Evolutionary conservation across 2,888 invertebrate species (phyloP).

Genomic region (Calliopum simillimum): DNA sequence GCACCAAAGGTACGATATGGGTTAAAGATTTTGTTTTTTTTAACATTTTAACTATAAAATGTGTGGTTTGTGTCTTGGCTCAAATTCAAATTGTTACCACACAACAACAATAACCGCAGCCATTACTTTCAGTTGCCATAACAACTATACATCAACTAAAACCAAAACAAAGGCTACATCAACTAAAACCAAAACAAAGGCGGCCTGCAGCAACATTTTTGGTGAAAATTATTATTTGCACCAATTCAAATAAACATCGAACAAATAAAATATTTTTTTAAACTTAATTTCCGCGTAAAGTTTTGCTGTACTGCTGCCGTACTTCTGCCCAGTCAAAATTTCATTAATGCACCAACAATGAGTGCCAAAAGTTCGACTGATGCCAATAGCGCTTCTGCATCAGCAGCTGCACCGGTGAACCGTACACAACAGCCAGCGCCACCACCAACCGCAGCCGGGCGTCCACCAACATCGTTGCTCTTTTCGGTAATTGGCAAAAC

Average conservation of each 20-base stretch:
- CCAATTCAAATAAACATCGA: too few relatives aligned
- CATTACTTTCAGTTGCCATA: not conserved
- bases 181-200: not conserved
- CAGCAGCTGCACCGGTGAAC: conserved; percentile 39
- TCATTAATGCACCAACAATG: conserved; percentile 45
- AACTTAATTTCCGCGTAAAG: too few relatives aligned
- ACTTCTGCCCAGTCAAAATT: conserved; percentile 29
- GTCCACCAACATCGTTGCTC: conserved; percentile 59
- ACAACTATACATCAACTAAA: not conserved
- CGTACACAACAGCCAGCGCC: conserved; percentile 53
- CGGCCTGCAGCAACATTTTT: not conserved
- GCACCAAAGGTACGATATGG: too few relatives aligned
- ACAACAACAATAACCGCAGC: too few relatives aligned
- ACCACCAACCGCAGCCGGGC: conserved; percentile 59
- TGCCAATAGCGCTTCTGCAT: conserved; percentile 38
- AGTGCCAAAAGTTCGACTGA: conserved; percentile 45
- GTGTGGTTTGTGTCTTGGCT: too few relatives aligned
- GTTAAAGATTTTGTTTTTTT: too few relatives aligned
- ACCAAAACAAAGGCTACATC: not conserved
- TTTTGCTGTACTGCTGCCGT: not conserved
- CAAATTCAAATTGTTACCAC: too few relatives aligned
- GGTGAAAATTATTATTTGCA: not conserved
- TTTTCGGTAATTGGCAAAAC: conserved; percentile 53
- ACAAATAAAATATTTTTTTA: too few relatives aligned
- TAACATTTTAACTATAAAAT: too few relatives aligned